These are phyloP conservation scores for Eleginops maclovinus DNA, from an alignment of 2,113 vertebrate species.

Conservation along the genomic window DNA sequence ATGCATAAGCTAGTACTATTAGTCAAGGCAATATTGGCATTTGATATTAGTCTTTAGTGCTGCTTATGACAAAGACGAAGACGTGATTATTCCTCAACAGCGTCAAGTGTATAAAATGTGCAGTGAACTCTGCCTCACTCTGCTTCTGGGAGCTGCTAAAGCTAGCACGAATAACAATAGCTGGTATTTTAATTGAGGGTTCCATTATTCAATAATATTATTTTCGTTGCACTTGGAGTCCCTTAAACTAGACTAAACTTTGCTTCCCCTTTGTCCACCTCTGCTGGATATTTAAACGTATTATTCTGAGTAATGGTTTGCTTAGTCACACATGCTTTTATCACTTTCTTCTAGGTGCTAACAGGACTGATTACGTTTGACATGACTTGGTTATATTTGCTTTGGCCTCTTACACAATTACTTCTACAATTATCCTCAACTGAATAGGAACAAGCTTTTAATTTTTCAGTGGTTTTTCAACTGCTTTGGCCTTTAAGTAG, in stretches of 20 bases:
- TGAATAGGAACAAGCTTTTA: background rate
- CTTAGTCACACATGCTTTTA: background rate
- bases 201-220: slow-evolving; percentile 24
- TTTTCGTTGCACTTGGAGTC: background rate
- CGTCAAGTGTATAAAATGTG: slow-evolving; percentile 1
- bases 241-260: background rate
- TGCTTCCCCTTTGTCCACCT: background rate
- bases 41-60: slow-evolving; percentile 14
- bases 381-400: background rate
- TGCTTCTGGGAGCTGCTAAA: slow-evolving; percentile 28
- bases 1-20: background rate
- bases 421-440: background rate
- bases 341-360: background rate
- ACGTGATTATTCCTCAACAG: slow-evolving; percentile 2
- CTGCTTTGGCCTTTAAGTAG: background rate
- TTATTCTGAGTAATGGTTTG: background rate
- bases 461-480: background rate
- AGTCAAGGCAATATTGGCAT: slow-evolving; percentile 1
- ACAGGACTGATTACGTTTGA: background rate
- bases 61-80: slow-evolving; percentile 17
- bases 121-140: slow-evolving; percentile 15
- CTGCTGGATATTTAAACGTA: background rate
- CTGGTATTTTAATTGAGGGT: slow-evolving; percentile 12
- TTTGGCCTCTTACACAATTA: background rate
- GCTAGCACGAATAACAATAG: slow-evolving; percentile 1